These are phyloP conservation scores for Brachyistius frenatus DNA, from an alignment of 2,113 vertebrate genomes.

Conservation along the genomic window DNA sequence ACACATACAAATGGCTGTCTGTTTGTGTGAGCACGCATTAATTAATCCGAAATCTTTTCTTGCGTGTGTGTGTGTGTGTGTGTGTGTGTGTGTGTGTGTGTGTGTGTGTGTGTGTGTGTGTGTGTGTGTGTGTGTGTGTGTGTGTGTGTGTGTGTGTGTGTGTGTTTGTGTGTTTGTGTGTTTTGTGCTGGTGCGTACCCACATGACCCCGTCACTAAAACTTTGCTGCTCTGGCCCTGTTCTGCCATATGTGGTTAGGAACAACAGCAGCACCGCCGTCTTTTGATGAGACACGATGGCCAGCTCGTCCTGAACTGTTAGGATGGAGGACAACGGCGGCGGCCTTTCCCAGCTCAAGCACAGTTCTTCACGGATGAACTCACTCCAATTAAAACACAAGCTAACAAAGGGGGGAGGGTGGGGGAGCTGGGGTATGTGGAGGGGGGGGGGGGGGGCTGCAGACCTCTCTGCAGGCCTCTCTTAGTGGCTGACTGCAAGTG, in stretches of 20 bases:
- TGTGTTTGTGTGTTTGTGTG: neutral
- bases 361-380: conserved; percentile 55
- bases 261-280: neutral
- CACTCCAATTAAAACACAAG: conserved; percentile 65
- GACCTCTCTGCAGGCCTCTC: conserved; percentile 17
- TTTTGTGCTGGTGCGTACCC: neutral
- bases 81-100: too few species aligned
- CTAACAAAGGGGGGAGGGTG: conserved; percentile 30
- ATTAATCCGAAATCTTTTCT: conserved; percentile 23
- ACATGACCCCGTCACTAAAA: neutral
- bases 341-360: conserved; percentile 38
- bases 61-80: conserved; percentile 7
- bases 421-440: too few species aligned
- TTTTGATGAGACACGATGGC: conserved; percentile 23
- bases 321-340: conserved; percentile 23
- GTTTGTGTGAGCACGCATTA: conserved; percentile 16
- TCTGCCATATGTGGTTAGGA: conserved; percentile 42
- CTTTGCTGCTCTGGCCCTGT: conserved; percentile 30
- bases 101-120: neutral
- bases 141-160: too few species aligned
- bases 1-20: conserved; percentile 13
- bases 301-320: conserved; percentile 17
- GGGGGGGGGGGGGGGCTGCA: neutral
- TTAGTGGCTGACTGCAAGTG: neutral
- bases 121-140: neutral